Percentiles rank a stretch among this genome's conserved stretches.
Evolutionary conservation across 2,888 invertebrate genomes (phyloP).

Genomic region (Drosophila silvestris): DNA sequence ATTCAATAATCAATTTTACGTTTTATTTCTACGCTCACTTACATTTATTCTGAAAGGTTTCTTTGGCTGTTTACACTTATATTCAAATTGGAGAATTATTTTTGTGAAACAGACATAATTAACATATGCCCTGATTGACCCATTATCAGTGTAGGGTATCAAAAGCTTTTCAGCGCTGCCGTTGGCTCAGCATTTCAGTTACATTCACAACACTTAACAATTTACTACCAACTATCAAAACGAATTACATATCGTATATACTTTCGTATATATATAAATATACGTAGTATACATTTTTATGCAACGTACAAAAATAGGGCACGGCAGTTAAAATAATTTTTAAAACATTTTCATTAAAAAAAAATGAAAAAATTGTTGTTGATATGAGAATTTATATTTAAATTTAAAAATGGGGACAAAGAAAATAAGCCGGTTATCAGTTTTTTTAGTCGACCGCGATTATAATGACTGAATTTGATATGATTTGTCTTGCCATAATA

Average conservation of each 20-base stretch:
- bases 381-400: conserved; percentile 16
- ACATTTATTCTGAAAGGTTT: neutral
- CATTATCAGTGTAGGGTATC: conserved; percentile 32
- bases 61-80: neutral
- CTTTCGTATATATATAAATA: neutral
- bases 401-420: conserved; percentile 13
- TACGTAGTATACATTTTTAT: conserved; percentile 61
- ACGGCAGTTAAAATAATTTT: conserved; percentile 51
- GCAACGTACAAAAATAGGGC: conserved; percentile 43
- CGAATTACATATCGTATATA: conserved; percentile 36
- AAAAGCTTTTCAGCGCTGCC: conserved; percentile 14
- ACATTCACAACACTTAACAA: conserved; percentile 74
- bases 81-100: neutral
- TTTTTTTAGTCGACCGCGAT: conserved; percentile 8
- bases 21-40: neutral
- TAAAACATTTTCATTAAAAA: conserved; percentile 45
- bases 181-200: conserved; percentile 71
- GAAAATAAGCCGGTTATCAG: conserved; percentile 20
- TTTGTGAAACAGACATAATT: neutral
- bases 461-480: conserved; percentile 27
- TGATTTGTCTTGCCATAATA: conserved; percentile 14
- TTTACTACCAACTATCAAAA: conserved; percentile 59
- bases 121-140: neutral
- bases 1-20: neutral
- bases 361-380: conserved; percentile 6